phyloP scores from a whole-genome alignment of 2,113 vertebrate species.

The Seriola quinqueradiata region DNA sequence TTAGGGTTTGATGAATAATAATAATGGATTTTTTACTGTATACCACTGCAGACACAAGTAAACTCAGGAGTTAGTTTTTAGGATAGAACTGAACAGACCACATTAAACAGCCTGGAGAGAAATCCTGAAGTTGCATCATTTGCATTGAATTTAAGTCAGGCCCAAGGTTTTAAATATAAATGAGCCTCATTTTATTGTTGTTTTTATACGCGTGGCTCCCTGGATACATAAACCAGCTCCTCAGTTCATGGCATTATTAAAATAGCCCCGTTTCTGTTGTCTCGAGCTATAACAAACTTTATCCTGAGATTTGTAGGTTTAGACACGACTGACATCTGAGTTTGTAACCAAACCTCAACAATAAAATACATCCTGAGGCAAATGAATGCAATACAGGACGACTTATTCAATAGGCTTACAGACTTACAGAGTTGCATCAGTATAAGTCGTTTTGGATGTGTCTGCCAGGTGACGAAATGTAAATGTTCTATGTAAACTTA shows the following conservation, averaged over 20 bases:
- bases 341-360: constrained; percentile 22
- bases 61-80: background rate
- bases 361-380: constrained; percentile 17
- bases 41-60: background rate
- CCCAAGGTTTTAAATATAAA: constrained; percentile 4
- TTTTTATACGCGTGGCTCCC: background rate
- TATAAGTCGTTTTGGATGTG: too few relatives aligned
- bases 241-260: constrained; percentile 7
- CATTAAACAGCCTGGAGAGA: background rate
- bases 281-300: background rate
- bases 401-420: constrained; percentile 19
- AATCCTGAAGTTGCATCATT: background rate
- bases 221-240: background rate
- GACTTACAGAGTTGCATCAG: background rate
- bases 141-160: background rate
- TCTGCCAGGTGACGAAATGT: too few relatives aligned
- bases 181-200: background rate
- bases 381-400: constrained; percentile 3
- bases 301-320: background rate
- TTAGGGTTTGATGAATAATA: constrained; percentile 24
- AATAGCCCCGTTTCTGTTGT: background rate
- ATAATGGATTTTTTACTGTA: background rate
- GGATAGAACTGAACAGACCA: background rate
- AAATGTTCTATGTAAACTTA: too few relatives aligned
- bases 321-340: background rate